Evolutionary conservation across 2,888 invertebrate species (phyloP), one percentile per base, ranked within the genome.

Genomic region (Hemistola chrysoprasaria): DNA sequence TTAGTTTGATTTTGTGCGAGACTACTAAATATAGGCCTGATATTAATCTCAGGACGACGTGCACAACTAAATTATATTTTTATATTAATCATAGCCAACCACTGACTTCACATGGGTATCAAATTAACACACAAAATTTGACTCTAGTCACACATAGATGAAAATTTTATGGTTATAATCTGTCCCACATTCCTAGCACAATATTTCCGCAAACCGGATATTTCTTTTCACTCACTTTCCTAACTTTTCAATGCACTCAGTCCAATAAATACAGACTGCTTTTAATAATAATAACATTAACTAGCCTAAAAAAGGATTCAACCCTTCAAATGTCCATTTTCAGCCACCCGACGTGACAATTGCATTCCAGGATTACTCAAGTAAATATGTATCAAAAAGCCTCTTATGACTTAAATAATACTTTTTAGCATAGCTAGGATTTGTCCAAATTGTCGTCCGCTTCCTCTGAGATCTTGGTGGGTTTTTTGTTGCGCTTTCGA

Each of bases 401-500:
- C 28, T 24, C 21, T 1, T 11, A 10, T 8, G 20, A 29, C 10
- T 22, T 8, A 11, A 21, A 8, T 3, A 10, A 24, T 27, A 31
- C 16, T 29, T 16, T 16, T 16, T 16, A 16, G 16, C 4, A 16
- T 3, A n/a, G n/a, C n/a, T n/a, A n/a, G n/a, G n/a, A 16, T 16
- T 2, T 16, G 3, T 16, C 16, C 4, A 16, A 4, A 16, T 3
- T 4, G 16, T 4, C 36, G 1, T 5, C n/a, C 3, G 22, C 8
- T 8, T 11, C 11, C 8, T 29, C 27, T 10, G 10, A 9, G 5
- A 6, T 27, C 7, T 28, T 27, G n/a, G 11, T 27, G n/a, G 11
- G n/a, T 25, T 37, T 43, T 8, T 47, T 49, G 26, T 28, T 48
- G 22, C 36, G 47, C 27, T 43, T 52, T 4, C 52, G 55, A 6